phyloP scores from a whole-genome alignment of 2,113 vertebrate genomes.

The Antigone vipio region DNA sequence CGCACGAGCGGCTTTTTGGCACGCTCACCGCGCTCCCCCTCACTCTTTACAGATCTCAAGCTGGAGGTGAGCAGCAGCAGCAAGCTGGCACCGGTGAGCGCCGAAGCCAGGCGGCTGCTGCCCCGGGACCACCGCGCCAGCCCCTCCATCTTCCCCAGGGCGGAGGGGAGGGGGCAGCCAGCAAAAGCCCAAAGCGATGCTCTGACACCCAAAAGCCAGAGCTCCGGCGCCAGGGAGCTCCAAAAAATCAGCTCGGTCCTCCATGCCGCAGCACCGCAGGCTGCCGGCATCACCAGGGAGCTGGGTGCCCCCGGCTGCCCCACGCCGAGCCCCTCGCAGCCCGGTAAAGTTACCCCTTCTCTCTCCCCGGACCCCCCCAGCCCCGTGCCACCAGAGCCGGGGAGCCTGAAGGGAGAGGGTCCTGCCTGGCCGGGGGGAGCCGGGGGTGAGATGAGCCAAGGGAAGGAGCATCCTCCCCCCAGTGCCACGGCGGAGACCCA shows the following conservation, averaged over 20 bases:
- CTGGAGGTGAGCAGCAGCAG: background rate
- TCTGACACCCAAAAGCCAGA: background rate
- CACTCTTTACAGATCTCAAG: constrained; percentile 28
- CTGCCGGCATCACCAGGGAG: background rate
- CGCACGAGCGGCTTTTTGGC: accelerated
- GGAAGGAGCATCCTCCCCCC: background rate
- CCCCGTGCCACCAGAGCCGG: accelerated
- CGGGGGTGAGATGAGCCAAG: accelerated
- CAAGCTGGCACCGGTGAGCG: background rate
- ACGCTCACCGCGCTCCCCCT: background rate
- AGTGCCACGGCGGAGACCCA: accelerated
- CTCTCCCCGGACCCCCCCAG: background rate
- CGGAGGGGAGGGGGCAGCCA: background rate
- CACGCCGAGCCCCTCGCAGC: background rate
- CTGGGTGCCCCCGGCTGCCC: accelerated
- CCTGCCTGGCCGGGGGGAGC: background rate
- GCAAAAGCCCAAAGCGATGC: background rate
- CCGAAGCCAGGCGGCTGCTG: background rate
- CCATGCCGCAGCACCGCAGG: background rate
- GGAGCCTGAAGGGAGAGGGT: background rate
- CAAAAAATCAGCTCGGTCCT: constrained; percentile 8
- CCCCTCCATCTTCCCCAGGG: background rate
- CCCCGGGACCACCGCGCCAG: background rate
- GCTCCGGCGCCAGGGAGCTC: background rate
- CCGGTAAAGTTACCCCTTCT: background rate